A percentile compares a stretch with the other conserved stretches of the same genome.
Conservation (phyloP, 2,888 invertebrate genomes). For the Emesis russula region DNA sequence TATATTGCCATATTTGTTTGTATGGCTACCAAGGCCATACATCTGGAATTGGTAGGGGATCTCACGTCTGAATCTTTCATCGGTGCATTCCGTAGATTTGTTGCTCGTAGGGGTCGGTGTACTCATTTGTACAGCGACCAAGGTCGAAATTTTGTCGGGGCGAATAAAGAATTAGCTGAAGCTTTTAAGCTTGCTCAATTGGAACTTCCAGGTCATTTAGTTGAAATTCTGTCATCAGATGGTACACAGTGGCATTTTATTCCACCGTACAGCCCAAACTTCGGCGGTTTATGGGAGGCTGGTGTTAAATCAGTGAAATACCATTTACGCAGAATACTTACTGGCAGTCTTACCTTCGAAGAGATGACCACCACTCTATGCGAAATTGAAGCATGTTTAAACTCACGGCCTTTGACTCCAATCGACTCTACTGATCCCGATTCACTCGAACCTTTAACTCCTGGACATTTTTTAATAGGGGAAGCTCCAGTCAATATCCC, state of each 20-base stretch:
- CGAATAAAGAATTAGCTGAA: background rate
- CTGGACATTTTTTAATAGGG: constrained; percentile 34
- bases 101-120: constrained; percentile 45
- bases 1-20: background rate
- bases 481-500: constrained; percentile 11
- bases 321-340: constrained; percentile 60
- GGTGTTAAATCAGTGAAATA: constrained; percentile 66
- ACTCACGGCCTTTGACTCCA: constrained; percentile 63
- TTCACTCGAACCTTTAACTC: constrained; percentile 3
- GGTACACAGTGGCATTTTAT: constrained; percentile 81
- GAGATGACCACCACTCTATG: constrained; percentile 62
- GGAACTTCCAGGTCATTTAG: background rate
- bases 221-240: constrained; percentile 49
- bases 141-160: background rate
- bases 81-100: constrained; percentile 43
- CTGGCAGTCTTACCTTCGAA: constrained; percentile 65
- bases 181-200: background rate
- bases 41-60: constrained; percentile 35
- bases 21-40: constrained; percentile 26
- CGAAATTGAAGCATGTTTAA: constrained; percentile 78
- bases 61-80: constrained; percentile 31
- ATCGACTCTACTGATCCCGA: constrained; percentile 18
- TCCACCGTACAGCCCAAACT: constrained; percentile 73
- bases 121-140: background rate
- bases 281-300: constrained; percentile 81